Evolutionary conservation across 2,888 invertebrate genomes (phyloP), one percentile per base, ranked within the genome.

Genomic region (Linyphia triangularis): DNA sequence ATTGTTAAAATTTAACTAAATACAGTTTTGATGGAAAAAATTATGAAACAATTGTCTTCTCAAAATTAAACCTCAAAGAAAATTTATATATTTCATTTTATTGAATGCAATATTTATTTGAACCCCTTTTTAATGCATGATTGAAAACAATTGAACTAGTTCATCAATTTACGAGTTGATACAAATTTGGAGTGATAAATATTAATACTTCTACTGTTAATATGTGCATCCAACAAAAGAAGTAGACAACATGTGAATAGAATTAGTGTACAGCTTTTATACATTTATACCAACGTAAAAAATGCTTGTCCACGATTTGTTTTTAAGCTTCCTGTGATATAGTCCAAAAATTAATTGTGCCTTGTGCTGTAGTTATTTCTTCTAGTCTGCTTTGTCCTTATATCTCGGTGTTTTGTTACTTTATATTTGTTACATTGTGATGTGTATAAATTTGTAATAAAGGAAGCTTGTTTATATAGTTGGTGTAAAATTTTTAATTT

Each of bases 251-350:
- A n/a, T 51, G 51, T 51, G 51, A 51, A 51, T 51, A 51, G 51
- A 51, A 51, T 51, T n/a, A n/a, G 1, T 77, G 61, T 77, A 61
- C 63, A 77, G 77, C 63, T 57, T 77, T 77, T 77, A 77, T 77
- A 77, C 77, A 61, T 77, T 77, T 77, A 77, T 77, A 77, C 63
- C 37, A 63, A 57, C 30, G 6, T 70, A 13, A 40, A 26, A 63
- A 16, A 73, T 19, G 37, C 61, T 26, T 43, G 28, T 79, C 43
- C n/a, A 61, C 26, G 26, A 51, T 67, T 79, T 81, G 57, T 63
- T 40, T 70, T 67, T 81, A 69, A 81, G 81, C 81, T 81, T 79
- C 26, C 69, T 81, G 81, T 81, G 81, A 81, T 81, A 81, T 81
- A 81, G 81, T 81, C 59, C 24, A 28, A 24, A 70, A 26, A 59